Base-by-base conservation (phyloP, 2,888 invertebrate genomes). In the Encarsia formosa region DNA sequence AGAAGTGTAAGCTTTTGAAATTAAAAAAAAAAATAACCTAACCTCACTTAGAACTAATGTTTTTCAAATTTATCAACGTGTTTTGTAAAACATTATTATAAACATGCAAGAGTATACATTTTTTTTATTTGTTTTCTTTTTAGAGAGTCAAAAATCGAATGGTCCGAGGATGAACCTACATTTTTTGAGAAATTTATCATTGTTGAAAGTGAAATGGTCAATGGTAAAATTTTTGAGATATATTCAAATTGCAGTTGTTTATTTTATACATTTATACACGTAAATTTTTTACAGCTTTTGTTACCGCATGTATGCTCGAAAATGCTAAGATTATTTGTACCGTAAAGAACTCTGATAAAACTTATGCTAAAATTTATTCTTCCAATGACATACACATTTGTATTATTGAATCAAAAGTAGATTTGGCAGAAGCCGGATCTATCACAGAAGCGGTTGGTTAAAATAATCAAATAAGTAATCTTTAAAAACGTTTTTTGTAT, bases 121-220 rank as follows among this genome's bases (percentile, higher is more conserved):
- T 43, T 52, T 43, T 38, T 59, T 62, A 29, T 32, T 32, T 13
- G 9, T 32, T n/a, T 32, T 32, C n/a, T 13, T 18, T 37, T 3
- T 43, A 73, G 73, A 16, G 52, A 63, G 38, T 65, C 71, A 37
- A 57, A 51, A 19, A 39, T 68, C 20, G 61, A 63, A 31, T 73
- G 72, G 72, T 13, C 59, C 2, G 58, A 63, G 26, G 56, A 63
- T 39, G 59, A 61, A 47, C 69, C 70, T 31, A 43, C 39, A 9
- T 34, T 23, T 29, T 63, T 73, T 5, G 54, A 66, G 18, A 69
- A 62, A 20, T 58, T 73, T 3, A 52, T 71, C 22, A 15, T 72
- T 22, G 52, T 71, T 3, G 70, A 71, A 57, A 66, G 69, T 2
- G 63, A 66, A 41, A 54, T 67, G 19, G 58, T 67, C 16, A 62